A percentile compares a stretch with the other conserved stretches of the same genome.
Evolutionary conservation across 2,888 invertebrate species (phyloP).

Genomic region (Orchestes rusci): DNA sequence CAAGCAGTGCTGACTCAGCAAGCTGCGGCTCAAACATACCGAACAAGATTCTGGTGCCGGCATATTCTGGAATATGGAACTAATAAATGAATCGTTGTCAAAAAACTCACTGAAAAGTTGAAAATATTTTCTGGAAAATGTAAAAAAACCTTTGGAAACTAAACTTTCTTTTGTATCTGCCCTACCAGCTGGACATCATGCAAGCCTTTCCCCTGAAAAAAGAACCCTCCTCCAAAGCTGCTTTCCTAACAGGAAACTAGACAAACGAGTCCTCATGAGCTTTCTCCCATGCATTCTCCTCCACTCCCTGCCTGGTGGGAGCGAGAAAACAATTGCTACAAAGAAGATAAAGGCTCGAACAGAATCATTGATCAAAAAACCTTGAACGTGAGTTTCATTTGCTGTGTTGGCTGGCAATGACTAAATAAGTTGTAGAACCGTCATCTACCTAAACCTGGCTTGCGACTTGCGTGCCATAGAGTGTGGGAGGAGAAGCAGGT

Average conservation of each 20-base stretch:
- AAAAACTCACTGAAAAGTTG: too few relatives aligned
- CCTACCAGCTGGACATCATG: constrained; percentile 61
- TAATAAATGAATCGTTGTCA: too few relatives aligned
- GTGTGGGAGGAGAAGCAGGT: constrained; percentile 40
- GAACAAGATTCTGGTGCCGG: too few relatives aligned
- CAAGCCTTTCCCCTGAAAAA: constrained; percentile 52
- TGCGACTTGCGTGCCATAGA: too few relatives aligned
- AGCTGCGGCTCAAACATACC: too few relatives aligned
- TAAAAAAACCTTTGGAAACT: too few relatives aligned
- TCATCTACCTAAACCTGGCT: constrained; percentile 28
- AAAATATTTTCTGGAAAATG: too few relatives aligned
- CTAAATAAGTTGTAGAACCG: constrained; percentile 31
- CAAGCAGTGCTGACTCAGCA: too few relatives aligned
- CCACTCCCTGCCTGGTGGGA: constrained; percentile 54
- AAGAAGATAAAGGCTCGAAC: constrained; percentile 47
- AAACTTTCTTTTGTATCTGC: not conserved
- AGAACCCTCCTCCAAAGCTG: constrained; percentile 60
- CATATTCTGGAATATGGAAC: too few relatives aligned
- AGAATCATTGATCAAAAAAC: constrained; percentile 28
- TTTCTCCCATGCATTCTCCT: constrained; percentile 69
- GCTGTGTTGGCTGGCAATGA: too few relatives aligned
- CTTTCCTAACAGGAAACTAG: constrained; percentile 67
- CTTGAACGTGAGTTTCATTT: constrained; percentile 30
- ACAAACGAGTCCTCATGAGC: constrained; percentile 61
- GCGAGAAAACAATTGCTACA: constrained; percentile 44